Conservation (phyloP, 37 sponge, comb jelly and placozoan species). For the Beroe ovata region DNA sequence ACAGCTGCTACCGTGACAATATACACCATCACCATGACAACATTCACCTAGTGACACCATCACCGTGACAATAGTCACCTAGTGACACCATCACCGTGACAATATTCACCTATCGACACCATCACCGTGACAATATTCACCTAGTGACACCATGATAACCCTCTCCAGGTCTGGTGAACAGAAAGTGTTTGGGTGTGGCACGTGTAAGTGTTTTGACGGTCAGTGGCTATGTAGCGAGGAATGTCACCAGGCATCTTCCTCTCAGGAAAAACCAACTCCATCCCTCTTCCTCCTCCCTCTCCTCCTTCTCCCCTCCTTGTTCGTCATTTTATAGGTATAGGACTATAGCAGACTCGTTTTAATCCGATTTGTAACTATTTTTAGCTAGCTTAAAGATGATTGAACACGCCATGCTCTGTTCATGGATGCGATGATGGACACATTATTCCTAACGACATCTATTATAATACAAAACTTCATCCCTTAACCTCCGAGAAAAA, state of each 20-base stretch:
- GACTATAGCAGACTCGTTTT: slow-evolving; percentile 37
- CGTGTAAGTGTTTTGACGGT: slow-evolving; percentile 59
- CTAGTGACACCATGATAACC: background rate
- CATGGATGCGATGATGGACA: no score
- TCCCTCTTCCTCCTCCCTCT: background rate
- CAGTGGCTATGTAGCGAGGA: slow-evolving; percentile 40
- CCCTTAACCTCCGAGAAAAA: no score
- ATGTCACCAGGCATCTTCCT: slow-evolving; percentile 1
- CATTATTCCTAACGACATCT: no score
- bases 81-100: no score
- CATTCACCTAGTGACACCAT: no score
- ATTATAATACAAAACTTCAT: no score
- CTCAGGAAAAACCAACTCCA: slow-evolving; percentile 3
- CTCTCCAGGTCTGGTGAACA: slow-evolving; percentile 18
- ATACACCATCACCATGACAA: no score
- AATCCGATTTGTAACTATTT: slow-evolving; percentile 59
- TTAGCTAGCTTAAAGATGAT: slow-evolving; percentile 62
- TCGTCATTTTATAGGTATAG: slow-evolving; percentile 35
- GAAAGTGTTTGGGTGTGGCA: slow-evolving; percentile 8
- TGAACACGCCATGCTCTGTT: no score
- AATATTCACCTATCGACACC: background rate
- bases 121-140: background rate
- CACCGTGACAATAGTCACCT: no score
- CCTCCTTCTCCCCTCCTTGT: background rate
- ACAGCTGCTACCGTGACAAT: no score